These are phyloP conservation scores for Lytechinus variegatus DNA, from an alignment of 35 echinoderm and acorn worm species.

Conservation along the genomic window DNA sequence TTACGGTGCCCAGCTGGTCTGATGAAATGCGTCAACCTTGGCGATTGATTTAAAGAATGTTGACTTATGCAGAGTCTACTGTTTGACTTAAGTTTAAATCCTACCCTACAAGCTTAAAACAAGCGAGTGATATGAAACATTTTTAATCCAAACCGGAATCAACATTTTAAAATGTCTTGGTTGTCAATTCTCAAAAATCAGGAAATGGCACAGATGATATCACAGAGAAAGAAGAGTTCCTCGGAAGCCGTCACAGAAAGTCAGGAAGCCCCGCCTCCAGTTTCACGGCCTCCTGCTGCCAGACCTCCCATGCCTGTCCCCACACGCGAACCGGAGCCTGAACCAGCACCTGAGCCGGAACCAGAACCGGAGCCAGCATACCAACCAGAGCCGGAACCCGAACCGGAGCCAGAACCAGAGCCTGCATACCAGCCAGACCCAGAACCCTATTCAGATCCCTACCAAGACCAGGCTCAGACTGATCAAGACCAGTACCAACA, in stretches of 20 bases:
- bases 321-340: constrained; percentile 65
- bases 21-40: no score
- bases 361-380: constrained; percentile 53
- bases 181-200: background rate
- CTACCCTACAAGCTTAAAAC: no score
- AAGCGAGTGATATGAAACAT: no score
- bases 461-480: background rate
- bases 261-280: constrained; percentile 48
- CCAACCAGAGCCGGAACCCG: constrained; percentile 50
- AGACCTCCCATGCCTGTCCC: constrained; percentile 37
- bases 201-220: constrained; percentile 41
- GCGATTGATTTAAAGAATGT: no score
- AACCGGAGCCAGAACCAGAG: constrained; percentile 56
- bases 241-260: constrained; percentile 56
- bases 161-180: no score
- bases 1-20: no score
- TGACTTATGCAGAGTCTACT: no score
- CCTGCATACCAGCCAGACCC: constrained; percentile 53
- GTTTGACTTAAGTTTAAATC: no score
- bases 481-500: background rate
- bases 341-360: constrained; percentile 55
- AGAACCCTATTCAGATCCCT: constrained; percentile 32
- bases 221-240: constrained; percentile 69
- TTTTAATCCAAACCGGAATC: no score
- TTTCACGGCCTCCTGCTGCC: constrained; percentile 19